Evolutionary conservation across 2,888 invertebrate genomes (phyloP).

Genomic region (Tanaodytes sp.): DNA sequence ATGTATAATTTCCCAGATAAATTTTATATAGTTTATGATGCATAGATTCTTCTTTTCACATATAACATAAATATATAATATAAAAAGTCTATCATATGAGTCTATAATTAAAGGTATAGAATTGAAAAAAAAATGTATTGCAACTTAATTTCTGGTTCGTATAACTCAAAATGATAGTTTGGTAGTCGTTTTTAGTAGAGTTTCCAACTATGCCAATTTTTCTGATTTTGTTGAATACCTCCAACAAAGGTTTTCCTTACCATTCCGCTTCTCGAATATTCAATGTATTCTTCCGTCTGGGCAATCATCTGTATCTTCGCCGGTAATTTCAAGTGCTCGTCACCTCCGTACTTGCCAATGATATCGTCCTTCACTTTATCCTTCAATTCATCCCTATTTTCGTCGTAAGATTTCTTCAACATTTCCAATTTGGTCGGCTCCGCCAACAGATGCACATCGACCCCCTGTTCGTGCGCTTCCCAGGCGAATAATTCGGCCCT

Average conservation of each 20-base stretch:
- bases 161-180: background rate
- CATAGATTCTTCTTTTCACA: too few species aligned
- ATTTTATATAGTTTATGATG: too few species aligned
- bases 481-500: slow-evolving; percentile 96
- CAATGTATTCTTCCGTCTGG: slow-evolving; percentile 91
- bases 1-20: too few species aligned
- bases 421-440: slow-evolving; percentile 98
- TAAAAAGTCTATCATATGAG: too few species aligned
- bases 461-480: slow-evolving; percentile 94
- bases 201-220: too few species aligned
- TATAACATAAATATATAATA: too few species aligned
- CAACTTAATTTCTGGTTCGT: background rate
- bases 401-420: slow-evolving; percentile 89
- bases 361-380: slow-evolving; percentile 82
- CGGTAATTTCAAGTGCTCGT: slow-evolving; percentile 74
- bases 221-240: too few species aligned
- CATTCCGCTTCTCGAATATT: slow-evolving; percentile 13
- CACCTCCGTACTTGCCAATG: slow-evolving; percentile 94
- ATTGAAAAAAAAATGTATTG: too few species aligned
- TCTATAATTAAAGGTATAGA: too few species aligned
- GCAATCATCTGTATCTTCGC: slow-evolving; percentile 75
- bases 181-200: too few species aligned
- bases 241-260: too few species aligned
- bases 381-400: slow-evolving; percentile 92
- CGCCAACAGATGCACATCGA: slow-evolving; percentile 95